Percentiles rank a stretch among this genome's conserved stretches.
Conservation (phyloP, 2,113 vertebrate genomes). For the Anguilla japonica region DNA sequence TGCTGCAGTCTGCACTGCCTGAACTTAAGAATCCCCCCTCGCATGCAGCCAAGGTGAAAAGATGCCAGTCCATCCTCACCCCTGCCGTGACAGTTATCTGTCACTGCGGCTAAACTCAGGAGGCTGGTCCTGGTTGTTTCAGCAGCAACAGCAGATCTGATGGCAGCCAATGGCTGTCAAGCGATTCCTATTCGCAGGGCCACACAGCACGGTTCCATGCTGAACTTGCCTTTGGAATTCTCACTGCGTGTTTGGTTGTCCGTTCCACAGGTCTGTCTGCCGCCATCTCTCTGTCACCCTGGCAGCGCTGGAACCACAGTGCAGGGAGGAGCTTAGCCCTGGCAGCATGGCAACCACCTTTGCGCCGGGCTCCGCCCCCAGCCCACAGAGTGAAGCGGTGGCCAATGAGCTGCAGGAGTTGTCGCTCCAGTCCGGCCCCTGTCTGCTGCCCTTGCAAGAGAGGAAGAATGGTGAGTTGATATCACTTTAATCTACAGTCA, state of each 20-base stretch:
- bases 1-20: not conserved
- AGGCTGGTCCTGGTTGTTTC: no score
- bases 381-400: slow-evolving; percentile 91
- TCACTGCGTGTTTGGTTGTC: not conserved
- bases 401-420: slow-evolving; percentile 91
- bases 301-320: slow-evolving; percentile 78
- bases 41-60: not conserved
- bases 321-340: slow-evolving; percentile 77
- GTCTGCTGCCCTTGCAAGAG: slow-evolving; percentile 80
- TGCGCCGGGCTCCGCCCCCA: slow-evolving; percentile 73
- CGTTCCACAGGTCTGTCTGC: slow-evolving; percentile 71
- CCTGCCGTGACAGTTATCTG: no score
- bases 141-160: no score
- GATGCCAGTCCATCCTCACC: not conserved
- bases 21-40: not conserved
- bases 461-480: slow-evolving; percentile 87
- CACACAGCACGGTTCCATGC: not conserved
- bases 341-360: slow-evolving; percentile 67
- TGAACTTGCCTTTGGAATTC: not conserved
- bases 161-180: no score
- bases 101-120: no score
- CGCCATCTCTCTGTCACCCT: slow-evolving; percentile 80
- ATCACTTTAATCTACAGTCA: not conserved
- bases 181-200: not conserved
- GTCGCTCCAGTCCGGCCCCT: slow-evolving; percentile 80